phyloP scores from a whole-genome alignment of 2,888 invertebrate species.

The Dryadula phaetusa region DNA sequence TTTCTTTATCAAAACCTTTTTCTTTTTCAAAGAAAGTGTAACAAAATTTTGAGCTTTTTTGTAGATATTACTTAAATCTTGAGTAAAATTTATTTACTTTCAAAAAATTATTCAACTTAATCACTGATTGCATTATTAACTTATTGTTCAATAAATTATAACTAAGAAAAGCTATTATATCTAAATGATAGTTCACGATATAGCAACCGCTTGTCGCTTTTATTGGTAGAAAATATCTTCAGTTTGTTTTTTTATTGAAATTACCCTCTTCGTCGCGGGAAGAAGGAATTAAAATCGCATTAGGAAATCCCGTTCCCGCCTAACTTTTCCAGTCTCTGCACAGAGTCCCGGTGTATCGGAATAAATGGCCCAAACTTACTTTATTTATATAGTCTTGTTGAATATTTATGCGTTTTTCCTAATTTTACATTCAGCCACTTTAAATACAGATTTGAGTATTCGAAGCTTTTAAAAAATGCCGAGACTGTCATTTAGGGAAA shows the following conservation, averaged over 20 bases:
- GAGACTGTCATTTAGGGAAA: slow-evolving; percentile 29
- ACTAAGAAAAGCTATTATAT: not conserved
- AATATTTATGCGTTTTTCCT: slow-evolving; percentile 79
- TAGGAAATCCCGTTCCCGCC: slow-evolving; percentile 81
- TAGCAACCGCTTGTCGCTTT: slow-evolving; percentile 51
- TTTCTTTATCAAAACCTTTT: not conserved
- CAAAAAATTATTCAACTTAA: not conserved
- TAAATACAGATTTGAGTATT: slow-evolving; percentile 61
- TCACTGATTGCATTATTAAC: not conserved
- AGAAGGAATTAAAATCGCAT: slow-evolving; percentile 84
- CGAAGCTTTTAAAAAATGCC: slow-evolving; percentile 34
- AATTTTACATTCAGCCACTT: slow-evolving; percentile 75
- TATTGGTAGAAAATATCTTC: slow-evolving; percentile 63
- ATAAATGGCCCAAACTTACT: slow-evolving; percentile 82
- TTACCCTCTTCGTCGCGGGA: slow-evolving; percentile 77
- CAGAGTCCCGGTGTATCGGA: slow-evolving; percentile 80
- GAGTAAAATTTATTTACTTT: not conserved
- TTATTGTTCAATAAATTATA: not conserved
- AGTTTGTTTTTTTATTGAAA: slow-evolving; percentile 75
- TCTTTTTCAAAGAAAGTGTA: not conserved
- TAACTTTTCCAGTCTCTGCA: slow-evolving; percentile 80
- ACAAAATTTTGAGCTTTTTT: not conserved
- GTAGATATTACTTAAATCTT: not conserved
- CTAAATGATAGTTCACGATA: slow-evolving; percentile 31
- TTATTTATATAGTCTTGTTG: slow-evolving; percentile 81